Conservation (phyloP, 2,113 vertebrate genomes). For the Taxidea taxus region DNA sequence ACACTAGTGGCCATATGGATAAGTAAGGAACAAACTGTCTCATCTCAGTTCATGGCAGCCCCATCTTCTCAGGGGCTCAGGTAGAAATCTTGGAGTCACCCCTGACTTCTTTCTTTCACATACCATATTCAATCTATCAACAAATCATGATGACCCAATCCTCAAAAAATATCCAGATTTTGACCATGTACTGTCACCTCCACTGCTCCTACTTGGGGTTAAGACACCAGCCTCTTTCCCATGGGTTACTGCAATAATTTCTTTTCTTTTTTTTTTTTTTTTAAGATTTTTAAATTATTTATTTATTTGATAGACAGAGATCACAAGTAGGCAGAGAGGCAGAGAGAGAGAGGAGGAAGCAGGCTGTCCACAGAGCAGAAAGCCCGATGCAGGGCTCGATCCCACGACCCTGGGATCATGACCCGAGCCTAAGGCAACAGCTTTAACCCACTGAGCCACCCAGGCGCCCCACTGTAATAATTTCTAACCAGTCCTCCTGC, state of each 20-base stretch:
- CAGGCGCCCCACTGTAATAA: neutral
- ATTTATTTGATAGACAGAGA: too few relatives aligned
- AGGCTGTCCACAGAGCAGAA: too few relatives aligned
- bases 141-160: neutral
- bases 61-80: neutral
- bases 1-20: neutral
- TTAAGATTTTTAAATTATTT: too few relatives aligned
- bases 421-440: too few relatives aligned
- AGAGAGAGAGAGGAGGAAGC: too few relatives aligned
- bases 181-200: neutral
- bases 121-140: neutral
- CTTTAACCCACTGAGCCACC: too few relatives aligned
- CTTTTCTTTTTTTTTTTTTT: too few relatives aligned
- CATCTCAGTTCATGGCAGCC: neutral
- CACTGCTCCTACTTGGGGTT: neutral
- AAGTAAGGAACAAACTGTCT: neutral
- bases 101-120: neutral
- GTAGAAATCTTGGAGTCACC: neutral
- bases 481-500: neutral
- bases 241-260: neutral
- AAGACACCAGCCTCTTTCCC: neutral
- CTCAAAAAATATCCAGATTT: neutral
- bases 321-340: too few relatives aligned
- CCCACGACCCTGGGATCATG: too few relatives aligned
- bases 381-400: too few relatives aligned